Evolutionary conservation across 2,888 invertebrate species (phyloP).

Genomic region (Mactromeris polynyma): DNA sequence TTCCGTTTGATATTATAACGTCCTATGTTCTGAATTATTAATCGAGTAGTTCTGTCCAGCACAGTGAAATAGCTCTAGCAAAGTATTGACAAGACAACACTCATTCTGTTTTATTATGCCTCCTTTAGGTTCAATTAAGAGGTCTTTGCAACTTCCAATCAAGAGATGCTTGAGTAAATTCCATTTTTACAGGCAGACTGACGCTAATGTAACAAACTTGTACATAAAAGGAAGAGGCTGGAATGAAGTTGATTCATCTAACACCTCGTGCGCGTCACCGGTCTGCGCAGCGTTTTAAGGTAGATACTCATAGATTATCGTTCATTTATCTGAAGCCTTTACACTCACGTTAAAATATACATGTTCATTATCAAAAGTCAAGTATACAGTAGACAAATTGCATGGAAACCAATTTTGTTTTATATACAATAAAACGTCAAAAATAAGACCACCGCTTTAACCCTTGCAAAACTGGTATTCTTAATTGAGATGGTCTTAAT

Average conservation of each 20-base stretch:
- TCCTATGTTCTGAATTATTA: slow-evolving; percentile 41
- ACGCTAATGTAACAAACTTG: not conserved
- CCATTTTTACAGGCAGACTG: not conserved
- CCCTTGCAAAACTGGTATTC: too few species aligned
- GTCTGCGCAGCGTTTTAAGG: not conserved
- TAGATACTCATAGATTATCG: not conserved
- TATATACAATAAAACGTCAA: too few species aligned
- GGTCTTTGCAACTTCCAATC: not conserved
- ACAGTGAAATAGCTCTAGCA: not conserved
- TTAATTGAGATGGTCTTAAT: too few species aligned
- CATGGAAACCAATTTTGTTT: too few species aligned
- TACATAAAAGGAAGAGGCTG: not conserved
- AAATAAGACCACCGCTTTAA: too few species aligned
- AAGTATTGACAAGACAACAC: not conserved
- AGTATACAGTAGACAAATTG: too few species aligned
- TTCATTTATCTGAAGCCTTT: too few species aligned
- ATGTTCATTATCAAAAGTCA: too few species aligned
- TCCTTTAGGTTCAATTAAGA: slow-evolving; percentile 6
- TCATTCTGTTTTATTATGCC: not conserved
- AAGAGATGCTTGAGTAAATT: not conserved
- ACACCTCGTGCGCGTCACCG: not conserved
- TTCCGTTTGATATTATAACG: slow-evolving; percentile 18
- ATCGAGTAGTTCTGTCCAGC: slow-evolving; percentile 12
- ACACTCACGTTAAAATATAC: too few species aligned
- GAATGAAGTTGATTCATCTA: not conserved